Base-by-base conservation (phyloP, 1,140 invertebrate species). In the Amyelois transitella region DNA sequence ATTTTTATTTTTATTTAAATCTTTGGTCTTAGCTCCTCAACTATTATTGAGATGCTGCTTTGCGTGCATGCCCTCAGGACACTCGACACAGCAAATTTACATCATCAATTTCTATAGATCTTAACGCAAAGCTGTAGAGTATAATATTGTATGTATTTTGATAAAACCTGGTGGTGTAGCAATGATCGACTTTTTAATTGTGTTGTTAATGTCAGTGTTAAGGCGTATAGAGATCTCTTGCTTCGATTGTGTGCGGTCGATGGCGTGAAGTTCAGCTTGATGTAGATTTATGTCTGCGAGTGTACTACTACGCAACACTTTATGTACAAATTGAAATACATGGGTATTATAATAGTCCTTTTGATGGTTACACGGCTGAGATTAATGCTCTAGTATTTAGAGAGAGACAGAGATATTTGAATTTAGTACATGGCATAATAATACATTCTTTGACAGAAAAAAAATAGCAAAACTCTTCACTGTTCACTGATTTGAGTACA, bases 161-260 rank as follows among this genome's bases (percentile, higher is more conserved):
- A 44, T 45, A 12, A 43, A 24, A 10, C 12, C 28, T 54, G 54
- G 51, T 55, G 55, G 52, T 49, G 55, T 43, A 60, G 51, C 58
- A 66, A 63, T 72, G 67, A 77, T 80, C 65, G 63, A 67, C 75
- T 82, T 78, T 86, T 85, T 83, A 86, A 83, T 86, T 83, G 79
- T 79, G 69, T 84, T 80, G 76, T 82, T 80, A 75, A 79, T 68
- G 76, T 82, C 77, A 75, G 77, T 64, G 70, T 80, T 71, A 83
- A 86, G 77, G 79, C 80, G 81, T 86, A 38, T 38, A 82, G 74
- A 84, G 83, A 86, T 86, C 67, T 75, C 77, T 83, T 79, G 80
- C 79, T 74, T 55, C 65, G 82, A 86, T 86, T 80, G 72, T 77
- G 66, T 75, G 66, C 69, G 72, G 72, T 75, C 73, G 72, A 73